These are phyloP conservation scores for Nebria brevicollis DNA, from an alignment of 2,888 invertebrate genomes.

Conservation along the genomic window DNA sequence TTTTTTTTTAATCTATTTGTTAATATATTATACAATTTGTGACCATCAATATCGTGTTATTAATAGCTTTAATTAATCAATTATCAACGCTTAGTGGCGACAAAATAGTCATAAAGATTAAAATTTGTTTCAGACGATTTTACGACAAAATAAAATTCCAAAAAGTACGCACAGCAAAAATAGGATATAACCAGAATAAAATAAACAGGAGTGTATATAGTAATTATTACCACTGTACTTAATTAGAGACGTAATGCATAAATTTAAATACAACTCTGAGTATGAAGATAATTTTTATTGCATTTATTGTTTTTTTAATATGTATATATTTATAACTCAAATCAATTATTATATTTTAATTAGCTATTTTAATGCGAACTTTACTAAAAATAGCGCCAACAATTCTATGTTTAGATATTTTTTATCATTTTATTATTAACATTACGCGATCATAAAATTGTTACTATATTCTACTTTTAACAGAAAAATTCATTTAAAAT, in stretches of 20 bases:
- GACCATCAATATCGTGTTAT: background rate
- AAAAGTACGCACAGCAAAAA: background rate
- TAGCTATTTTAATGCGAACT: background rate
- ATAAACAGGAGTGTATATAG: background rate
- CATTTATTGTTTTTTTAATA: background rate
- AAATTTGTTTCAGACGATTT: background rate
- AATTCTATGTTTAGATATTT: background rate
- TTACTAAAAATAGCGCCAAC: background rate
- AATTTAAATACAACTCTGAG: background rate
- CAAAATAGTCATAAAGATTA: background rate
- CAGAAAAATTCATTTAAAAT: background rate
- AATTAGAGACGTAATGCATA: no score
- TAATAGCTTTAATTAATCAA: background rate
- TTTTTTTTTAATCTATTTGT: background rate
- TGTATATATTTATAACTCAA: background rate
- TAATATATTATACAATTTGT: background rate
- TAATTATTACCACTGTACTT: background rate
- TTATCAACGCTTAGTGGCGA: background rate
- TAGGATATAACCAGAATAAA: background rate
- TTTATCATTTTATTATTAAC: background rate
- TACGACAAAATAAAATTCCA: background rate
- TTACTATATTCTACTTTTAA: background rate
- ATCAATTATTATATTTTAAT: slow-evolving; percentile 1
- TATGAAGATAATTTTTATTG: background rate
- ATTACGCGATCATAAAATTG: background rate